Percentiles rank a stretch among this genome's conserved stretches.
Conservation (phyloP, 2,113 vertebrate species). For the Oceanodroma tethys region DNA sequence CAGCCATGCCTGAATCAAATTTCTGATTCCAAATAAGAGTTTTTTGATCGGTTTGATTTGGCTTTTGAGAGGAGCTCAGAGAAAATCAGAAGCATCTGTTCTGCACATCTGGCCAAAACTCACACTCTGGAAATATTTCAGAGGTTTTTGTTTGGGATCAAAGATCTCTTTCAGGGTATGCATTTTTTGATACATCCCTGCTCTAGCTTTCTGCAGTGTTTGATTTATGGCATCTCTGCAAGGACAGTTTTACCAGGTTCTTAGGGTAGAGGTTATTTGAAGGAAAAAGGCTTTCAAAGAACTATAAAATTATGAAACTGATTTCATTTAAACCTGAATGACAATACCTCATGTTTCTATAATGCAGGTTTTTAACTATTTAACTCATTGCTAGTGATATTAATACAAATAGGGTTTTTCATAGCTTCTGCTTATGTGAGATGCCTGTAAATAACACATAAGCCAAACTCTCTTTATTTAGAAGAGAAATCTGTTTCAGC, state of each 20-base stretch:
- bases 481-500: not conserved
- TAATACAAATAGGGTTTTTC: not conserved
- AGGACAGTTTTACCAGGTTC: not conserved
- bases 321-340: constrained; percentile 19
- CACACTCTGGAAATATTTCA: not conserved
- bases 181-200: not conserved
- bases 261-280: not conserved
- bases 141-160: not conserved
- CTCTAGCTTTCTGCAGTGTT: not conserved
- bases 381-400: not conserved
- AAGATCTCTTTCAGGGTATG: not conserved
- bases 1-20: not conserved
- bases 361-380: not conserved
- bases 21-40: not conserved
- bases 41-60: not conserved
- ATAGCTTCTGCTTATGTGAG: not conserved
- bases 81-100: not conserved
- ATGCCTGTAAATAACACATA: not conserved
- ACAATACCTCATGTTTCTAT: not conserved
- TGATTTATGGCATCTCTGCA: not conserved
- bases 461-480: not conserved
- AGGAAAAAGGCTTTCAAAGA: not conserved
- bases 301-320: not conserved
- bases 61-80: not conserved
- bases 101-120: not conserved